phyloP scores from a whole-genome alignment of 2,888 invertebrate genomes.

The Pandemis corylana region DNA sequence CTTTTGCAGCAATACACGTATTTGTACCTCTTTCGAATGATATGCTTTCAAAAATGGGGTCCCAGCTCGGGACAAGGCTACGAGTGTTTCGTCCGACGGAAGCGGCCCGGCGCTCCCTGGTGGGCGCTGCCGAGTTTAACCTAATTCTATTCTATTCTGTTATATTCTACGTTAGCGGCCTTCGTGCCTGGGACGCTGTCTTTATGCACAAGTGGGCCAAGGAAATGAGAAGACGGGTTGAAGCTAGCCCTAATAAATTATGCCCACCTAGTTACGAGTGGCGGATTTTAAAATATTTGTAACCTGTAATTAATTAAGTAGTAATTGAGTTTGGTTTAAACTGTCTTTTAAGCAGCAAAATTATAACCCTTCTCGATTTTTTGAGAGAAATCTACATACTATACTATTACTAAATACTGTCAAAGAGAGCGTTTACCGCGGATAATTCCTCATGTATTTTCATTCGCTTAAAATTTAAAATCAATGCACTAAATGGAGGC shows the following conservation, averaged over 20 bases:
- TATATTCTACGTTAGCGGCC: slow-evolving; percentile 42
- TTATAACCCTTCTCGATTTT: no score
- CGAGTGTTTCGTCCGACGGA: slow-evolving; percentile 44
- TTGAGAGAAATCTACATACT: no score
- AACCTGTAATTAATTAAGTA: not conserved
- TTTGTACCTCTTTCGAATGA: no score
- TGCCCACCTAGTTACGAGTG: not conserved
- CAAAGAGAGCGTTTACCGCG: no score
- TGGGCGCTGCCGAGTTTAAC: slow-evolving; percentile 61
- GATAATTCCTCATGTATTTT: no score
- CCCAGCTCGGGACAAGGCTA: slow-evolving; percentile 14
- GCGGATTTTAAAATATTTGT: not conserved
- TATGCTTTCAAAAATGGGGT: not conserved
- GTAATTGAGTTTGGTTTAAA: no score
- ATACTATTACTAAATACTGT: no score
- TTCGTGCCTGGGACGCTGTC: slow-evolving; percentile 50
- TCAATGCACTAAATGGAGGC: no score
- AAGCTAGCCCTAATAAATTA: slow-evolving; percentile 15
- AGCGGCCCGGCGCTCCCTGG: slow-evolving; percentile 30
- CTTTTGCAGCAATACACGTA: no score
- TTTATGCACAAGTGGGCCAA: slow-evolving; percentile 54
- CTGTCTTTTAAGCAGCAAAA: no score
- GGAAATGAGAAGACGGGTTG: slow-evolving; percentile 45
- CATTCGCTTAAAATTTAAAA: no score
- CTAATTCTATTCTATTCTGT: slow-evolving; percentile 64